These are phyloP conservation scores for Potamilus streckersoni DNA, from an alignment of 1,140 invertebrate genomes.

Conservation along the genomic window DNA sequence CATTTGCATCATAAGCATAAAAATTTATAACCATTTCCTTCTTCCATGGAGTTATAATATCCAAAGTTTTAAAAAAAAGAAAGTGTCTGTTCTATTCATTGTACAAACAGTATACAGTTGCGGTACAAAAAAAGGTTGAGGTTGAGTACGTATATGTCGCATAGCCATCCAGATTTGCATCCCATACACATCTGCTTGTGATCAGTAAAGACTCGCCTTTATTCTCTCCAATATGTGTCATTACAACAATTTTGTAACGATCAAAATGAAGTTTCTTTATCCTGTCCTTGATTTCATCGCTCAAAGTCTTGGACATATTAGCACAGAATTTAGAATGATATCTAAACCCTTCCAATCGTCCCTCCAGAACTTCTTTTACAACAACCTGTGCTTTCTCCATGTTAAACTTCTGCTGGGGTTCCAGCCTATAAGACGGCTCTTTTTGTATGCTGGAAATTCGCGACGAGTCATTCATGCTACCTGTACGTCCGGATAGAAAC, in stretches of 20 bases:
- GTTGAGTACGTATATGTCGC: conserved; percentile 57
- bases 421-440: conserved; percentile 70
- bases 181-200: conserved; percentile 58
- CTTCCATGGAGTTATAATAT: too few relatives aligned
- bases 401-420: conserved; percentile 40
- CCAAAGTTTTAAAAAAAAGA: too few relatives aligned
- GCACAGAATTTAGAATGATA: conserved; percentile 35
- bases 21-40: too few relatives aligned
- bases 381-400: conserved; percentile 23
- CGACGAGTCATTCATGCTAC: too few relatives aligned
- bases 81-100: conserved; percentile 42
- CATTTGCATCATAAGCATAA: too few relatives aligned
- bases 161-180: conserved; percentile 52
- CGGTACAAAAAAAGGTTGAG: conserved; percentile 55
- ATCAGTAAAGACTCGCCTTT: conserved; percentile 49
- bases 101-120: conserved; percentile 62
- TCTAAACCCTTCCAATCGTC: conserved; percentile 26
- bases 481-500: too few relatives aligned
- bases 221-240: conserved; percentile 53
- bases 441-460: neutral
- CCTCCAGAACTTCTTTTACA: conserved; percentile 35
- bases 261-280: conserved; percentile 50
- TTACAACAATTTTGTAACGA: conserved; percentile 61
- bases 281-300: conserved; percentile 56
- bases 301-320: conserved; percentile 43